Base-by-base conservation (phyloP, 2,888 invertebrate species). In the Byasa hedistus region DNA sequence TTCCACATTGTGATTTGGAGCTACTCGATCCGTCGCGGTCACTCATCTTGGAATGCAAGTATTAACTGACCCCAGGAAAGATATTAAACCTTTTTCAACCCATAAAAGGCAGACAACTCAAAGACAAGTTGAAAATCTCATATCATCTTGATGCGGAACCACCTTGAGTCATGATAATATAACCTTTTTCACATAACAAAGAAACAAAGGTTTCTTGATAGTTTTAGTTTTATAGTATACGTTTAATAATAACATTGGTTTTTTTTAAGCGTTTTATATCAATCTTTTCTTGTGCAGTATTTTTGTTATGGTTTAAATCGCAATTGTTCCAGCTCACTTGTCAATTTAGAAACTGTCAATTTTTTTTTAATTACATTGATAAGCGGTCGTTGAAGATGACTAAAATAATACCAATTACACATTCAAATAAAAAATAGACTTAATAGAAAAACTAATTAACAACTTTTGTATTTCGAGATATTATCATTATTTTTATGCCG, bases 241-340 rank as follows among this genome's bases (percentile, higher is more conserved):
- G 19, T 67, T 60, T 63, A 54, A 63, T n/a, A 60, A 24, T 36
- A 67, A 63, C 63, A 63, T 60, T 67, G 39, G 63, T n/a, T 63
- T 19, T 51, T 60, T 56, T 51, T n/a, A 27, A 36, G 5, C 22
- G n/a, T 48, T 23, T 51, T 64, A 24, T 57, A 32, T 52, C 27
- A 61, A 57, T 39, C 17, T 71, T 72, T 62, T 65, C 55, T 56
- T 56, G 63, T 72, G 70, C 73, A 71, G 12, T 15, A 65, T 68
- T 70, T 69, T 72, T 74, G 72, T 74, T 75, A 76, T 68, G 64
- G 68, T 55, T 73, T 72, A 19, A 51, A 32, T 69, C 69, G 74
- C 80, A 78, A 77, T 77, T 85, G 82, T 85, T 85, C 83, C 79
- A 73, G 69, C 80, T 76, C 69, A 89, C 89, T 90, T 89, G 89